These are phyloP conservation scores for Diadumene lineata DNA, from an alignment of 92 coral and sea anemone species.

Conservation along the genomic window DNA sequence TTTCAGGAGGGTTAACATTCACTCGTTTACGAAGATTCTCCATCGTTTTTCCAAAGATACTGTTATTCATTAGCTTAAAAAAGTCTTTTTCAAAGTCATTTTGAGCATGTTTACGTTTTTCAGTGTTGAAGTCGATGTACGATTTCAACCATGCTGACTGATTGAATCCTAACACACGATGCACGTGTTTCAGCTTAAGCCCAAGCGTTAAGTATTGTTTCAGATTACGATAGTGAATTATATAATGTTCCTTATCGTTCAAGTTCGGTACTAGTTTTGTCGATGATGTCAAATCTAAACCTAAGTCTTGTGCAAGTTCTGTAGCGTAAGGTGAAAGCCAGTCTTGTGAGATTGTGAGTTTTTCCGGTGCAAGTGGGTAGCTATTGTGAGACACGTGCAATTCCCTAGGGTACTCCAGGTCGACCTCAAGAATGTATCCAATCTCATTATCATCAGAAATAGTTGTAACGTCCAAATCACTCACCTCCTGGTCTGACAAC, in stretches of 20 bases:
- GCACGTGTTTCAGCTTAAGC: constrained; percentile 3
- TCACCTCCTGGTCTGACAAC: too few relatives aligned
- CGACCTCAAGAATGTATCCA: constrained; percentile 25
- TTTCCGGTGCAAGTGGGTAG: constrained; percentile 36
- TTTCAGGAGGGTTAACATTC: too few relatives aligned
- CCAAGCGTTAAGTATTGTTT: constrained; percentile 26
- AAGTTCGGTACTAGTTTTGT: constrained; percentile 19
- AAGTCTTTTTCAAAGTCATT: constrained; percentile 45
- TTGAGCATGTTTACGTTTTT: constrained; percentile 44
- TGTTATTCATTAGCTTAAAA: constrained; percentile 40
- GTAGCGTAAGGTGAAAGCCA: constrained; percentile 18
- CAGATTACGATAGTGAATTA: constrained; percentile 15
- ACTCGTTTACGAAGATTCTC: constrained; percentile 37
- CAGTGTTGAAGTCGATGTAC: constrained; percentile 41
- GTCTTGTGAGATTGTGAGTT: neutral
- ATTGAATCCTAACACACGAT: constrained; percentile 33
- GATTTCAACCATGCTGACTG: constrained; percentile 44
- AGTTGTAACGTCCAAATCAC: too few relatives aligned
- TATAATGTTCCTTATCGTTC: constrained; percentile 6
- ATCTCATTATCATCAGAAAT: too few relatives aligned
- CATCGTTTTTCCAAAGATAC: constrained; percentile 41
- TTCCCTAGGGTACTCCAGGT: constrained; percentile 22
- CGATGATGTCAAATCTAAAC: neutral
- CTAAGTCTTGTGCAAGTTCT: constrained; percentile 5
- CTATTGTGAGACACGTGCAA: constrained; percentile 36